Evolutionary conservation across 2,888 invertebrate species (phyloP), one percentile per base, ranked within the genome.

Genomic region (Clanis bilineata): DNA sequence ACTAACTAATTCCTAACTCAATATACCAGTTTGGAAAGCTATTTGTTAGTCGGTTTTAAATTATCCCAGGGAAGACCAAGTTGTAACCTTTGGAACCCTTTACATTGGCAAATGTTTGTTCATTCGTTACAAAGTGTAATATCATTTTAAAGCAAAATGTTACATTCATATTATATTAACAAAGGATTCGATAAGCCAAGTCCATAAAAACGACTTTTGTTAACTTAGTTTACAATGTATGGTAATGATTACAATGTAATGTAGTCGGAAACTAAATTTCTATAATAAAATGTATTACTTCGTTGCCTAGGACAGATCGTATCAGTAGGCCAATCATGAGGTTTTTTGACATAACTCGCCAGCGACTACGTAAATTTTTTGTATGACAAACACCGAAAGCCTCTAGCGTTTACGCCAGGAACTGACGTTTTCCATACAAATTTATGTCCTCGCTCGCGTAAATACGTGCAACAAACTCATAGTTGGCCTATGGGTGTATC

Each of bases 201-300:
- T 56, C 60, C 55, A 58, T 72, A 71, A 77, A 74, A 71, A 57
- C 22, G 54, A 59, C 65, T 68, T 69, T 70, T 68, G 68, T 74
- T 64, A 45, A 18, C 57, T 44, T 6, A 41, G 41, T 51, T 32
- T 38, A 15, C 57, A 45, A 56, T 39, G 39, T 28, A 54, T 47
- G 59, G 71, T 72, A 73, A 63, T 72, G n/a, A n/a, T n/a, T n/a
- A n/a, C n/a, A n/a, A n/a, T 47, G 18, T 47, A 22, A 36, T 12
- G 12, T 36, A 36, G 10, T 12, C 36, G 36, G 36, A 9, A 32
- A 32, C n/a, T n/a, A 32, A 1, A 6, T 2, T 21, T 22, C 2
- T 45, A 22, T 22, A 2, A 3, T 2, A 15, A n/a, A 45, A 45
- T 12, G 23, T 23, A 45, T n/a, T n/a, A n/a, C n/a, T n/a, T n/a